Conservation (phyloP, 2,113 vertebrate genomes). For the Peromyscus maniculatus region DNA sequence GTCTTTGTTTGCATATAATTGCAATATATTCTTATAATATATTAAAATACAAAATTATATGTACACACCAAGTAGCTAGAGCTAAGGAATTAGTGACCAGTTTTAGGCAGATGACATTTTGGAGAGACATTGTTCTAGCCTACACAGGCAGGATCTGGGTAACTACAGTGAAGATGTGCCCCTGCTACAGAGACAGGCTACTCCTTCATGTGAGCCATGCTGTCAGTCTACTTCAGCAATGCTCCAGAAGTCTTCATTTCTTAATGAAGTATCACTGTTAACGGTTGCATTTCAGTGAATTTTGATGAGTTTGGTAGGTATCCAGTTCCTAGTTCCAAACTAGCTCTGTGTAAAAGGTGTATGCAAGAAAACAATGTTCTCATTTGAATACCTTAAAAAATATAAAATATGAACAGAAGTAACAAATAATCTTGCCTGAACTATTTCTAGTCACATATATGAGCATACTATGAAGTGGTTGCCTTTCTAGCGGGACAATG, state of each 20-base stretch:
- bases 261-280: neutral
- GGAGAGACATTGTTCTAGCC: neutral
- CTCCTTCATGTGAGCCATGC: neutral
- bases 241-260: neutral
- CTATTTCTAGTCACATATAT: neutral
- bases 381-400: neutral
- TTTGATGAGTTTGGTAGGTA: neutral
- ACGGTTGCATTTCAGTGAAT: neutral
- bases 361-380: neutral
- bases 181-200: neutral
- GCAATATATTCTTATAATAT: neutral
- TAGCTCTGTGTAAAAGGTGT: neutral
- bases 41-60: neutral
- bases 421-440: neutral
- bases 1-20: neutral
- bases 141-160: neutral
- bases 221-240: neutral
- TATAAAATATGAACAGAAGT: neutral
- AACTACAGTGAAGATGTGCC: fast-evolving
- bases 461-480: neutral
- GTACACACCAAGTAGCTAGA: neutral
- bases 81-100: neutral
- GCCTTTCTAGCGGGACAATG: neutral
- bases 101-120: neutral
- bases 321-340: neutral